phyloP scores from a whole-genome alignment of 23 tunicate species.

The Clavelina lepadiformis region DNA sequence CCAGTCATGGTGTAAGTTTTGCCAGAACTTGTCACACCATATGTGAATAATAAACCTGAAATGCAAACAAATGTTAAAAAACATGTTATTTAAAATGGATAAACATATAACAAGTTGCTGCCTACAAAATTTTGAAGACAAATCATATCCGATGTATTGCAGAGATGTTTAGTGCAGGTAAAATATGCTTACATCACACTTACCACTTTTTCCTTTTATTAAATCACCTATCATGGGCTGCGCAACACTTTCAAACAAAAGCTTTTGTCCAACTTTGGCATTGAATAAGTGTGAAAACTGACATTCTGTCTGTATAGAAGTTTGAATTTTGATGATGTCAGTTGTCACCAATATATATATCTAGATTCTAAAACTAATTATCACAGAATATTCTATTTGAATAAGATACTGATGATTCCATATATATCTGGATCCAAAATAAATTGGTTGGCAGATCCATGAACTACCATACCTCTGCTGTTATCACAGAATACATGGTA shows the following conservation, averaged over 20 bases:
- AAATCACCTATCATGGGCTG: conserved; percentile 83
- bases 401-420: no score
- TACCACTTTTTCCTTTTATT: conserved; percentile 80
- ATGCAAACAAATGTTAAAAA: not conserved
- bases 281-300: conserved; percentile 64
- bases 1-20: conserved; percentile 99
- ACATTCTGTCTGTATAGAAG: conserved; percentile 51
- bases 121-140: no score
- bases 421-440: no score
- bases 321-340: not conserved
- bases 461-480: no score
- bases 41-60: conserved; percentile 88
- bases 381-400: no score
- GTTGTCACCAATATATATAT: not conserved
- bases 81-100: no score
- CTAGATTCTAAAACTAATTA: not conserved
- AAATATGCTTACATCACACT: not conserved
- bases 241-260: conserved; percentile 59
- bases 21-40: conserved; percentile 99
- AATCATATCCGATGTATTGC: not conserved
- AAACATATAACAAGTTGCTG: no score
- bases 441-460: no score
- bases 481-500: no score
- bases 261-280: conserved; percentile 47
- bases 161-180: not conserved